Percentiles rank a stretch among this genome's conserved stretches.
These are phyloP conservation scores for Tiliacea aurago DNA, from an alignment of 2,888 invertebrate species.

Conservation along the genomic window DNA sequence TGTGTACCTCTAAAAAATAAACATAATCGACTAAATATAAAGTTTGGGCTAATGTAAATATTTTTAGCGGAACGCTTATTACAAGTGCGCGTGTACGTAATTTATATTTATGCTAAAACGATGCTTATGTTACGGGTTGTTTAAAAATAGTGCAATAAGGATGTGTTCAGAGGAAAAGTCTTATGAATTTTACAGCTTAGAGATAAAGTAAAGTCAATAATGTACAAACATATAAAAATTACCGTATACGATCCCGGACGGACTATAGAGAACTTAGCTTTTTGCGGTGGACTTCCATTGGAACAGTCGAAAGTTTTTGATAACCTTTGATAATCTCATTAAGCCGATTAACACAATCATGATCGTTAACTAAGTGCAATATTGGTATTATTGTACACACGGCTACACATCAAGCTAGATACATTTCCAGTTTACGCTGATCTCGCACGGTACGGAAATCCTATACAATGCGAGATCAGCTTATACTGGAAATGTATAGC, in stretches of 20 bases:
- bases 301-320: background rate
- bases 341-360: slow-evolving; percentile 6
- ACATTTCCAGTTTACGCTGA: too few relatives aligned
- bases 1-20: background rate
- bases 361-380: background rate
- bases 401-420: too few relatives aligned
- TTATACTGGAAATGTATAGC: too few relatives aligned
- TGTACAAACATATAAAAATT: background rate
- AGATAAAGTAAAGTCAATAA: background rate
- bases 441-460: too few relatives aligned
- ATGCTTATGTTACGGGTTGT: slow-evolving; percentile 16
- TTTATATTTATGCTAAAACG: slow-evolving; percentile 16
- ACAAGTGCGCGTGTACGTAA: slow-evolving; percentile 23
- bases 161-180: slow-evolving; percentile 21
- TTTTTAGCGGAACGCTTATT: slow-evolving; percentile 36
- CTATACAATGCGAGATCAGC: too few relatives aligned
- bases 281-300: background rate
- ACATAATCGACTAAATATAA: slow-evolving; percentile 35
- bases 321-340: slow-evolving; percentile 15
- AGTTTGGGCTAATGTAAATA: slow-evolving; percentile 43
- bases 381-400: background rate
- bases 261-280: background rate
- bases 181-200: background rate
- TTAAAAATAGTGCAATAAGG: slow-evolving; percentile 24
- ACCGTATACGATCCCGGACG: background rate